A percentile compares a stretch with the other conserved stretches of the same genome.
Evolutionary conservation across 2,888 invertebrate genomes (phyloP).

Genomic region (Bellardia bayeri): DNA sequence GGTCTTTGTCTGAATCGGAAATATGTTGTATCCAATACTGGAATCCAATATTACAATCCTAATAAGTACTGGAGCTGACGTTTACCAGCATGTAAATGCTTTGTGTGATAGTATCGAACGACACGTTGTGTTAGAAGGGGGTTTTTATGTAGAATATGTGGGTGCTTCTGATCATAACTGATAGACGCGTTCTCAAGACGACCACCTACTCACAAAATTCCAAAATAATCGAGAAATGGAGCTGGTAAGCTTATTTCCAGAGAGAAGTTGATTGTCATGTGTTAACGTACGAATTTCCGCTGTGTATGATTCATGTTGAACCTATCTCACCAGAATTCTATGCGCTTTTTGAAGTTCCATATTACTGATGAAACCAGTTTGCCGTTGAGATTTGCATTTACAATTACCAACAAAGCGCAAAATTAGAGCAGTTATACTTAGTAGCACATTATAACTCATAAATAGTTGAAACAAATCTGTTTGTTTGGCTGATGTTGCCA

Average conservation of each 20-base stretch:
- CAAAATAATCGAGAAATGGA: conserved; percentile 24
- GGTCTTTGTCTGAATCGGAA: conserved; percentile 53
- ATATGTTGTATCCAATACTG: conserved; percentile 56
- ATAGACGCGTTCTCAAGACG: conserved; percentile 22
- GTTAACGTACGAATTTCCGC: conserved; percentile 11
- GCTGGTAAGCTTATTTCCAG: not conserved
- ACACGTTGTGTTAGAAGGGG: not conserved
- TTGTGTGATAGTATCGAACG: not conserved
- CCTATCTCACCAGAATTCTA: not conserved
- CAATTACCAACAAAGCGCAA: conserved; percentile 33
- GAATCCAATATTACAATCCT: conserved; percentile 41
- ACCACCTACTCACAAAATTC: conserved; percentile 27
- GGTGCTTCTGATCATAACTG: conserved; percentile 30
- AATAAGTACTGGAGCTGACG: conserved; percentile 8
- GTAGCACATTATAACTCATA: conserved; percentile 6
- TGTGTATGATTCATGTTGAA: conserved; percentile 9
- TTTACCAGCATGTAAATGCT: conserved; percentile 11
- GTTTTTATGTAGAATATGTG: conserved; percentile 24
- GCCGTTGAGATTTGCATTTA: conserved; percentile 3
- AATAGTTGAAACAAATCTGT: conserved; percentile 23
- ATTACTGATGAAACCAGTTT: not conserved
- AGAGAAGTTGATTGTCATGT: conserved; percentile 12
- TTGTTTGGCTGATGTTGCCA: not conserved
- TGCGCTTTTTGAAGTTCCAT: conserved; percentile 1
- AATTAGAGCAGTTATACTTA: conserved; percentile 13